Percentiles rank a stretch among this genome's conserved stretches.
phyloP scores from a whole-genome alignment of 2,888 invertebrate species.

The Callinectes sapidus region DNA sequence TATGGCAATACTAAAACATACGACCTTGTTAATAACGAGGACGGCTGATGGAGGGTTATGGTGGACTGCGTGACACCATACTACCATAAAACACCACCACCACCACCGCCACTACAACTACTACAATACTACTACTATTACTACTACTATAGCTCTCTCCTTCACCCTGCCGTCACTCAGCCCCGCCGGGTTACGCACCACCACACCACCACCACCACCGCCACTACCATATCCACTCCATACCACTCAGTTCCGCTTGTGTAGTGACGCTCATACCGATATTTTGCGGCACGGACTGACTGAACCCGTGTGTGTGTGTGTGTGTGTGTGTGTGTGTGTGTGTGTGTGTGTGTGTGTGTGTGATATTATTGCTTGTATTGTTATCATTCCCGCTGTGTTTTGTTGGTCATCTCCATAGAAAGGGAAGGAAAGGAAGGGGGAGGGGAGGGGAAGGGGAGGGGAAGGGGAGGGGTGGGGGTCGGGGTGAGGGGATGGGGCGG shows the following conservation, averaged over 20 bases:
- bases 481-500: neutral
- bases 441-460: neutral
- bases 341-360: constrained; percentile 42
- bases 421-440: neutral
- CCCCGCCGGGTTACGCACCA: neutral
- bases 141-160: neutral
- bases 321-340: constrained; percentile 44
- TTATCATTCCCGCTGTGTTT: neutral
- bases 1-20: constrained; percentile 25
- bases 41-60: constrained; percentile 50
- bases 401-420: neutral
- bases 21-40: constrained; percentile 55
- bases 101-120: neutral
- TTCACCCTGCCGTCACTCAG: neutral
- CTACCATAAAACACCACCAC: constrained; percentile 38
- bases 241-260: neutral
- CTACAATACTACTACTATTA: neutral
- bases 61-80: constrained; percentile 28
- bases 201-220: neutral
- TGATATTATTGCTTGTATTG: neutral
- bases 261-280: neutral
- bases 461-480: neutral
- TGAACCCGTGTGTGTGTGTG: constrained; percentile 39
- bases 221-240: neutral
- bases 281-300: neutral